phyloP scores from a whole-genome alignment of 2,113 vertebrate genomes.

The Rhegmatorhina hoffmannsi region DNA sequence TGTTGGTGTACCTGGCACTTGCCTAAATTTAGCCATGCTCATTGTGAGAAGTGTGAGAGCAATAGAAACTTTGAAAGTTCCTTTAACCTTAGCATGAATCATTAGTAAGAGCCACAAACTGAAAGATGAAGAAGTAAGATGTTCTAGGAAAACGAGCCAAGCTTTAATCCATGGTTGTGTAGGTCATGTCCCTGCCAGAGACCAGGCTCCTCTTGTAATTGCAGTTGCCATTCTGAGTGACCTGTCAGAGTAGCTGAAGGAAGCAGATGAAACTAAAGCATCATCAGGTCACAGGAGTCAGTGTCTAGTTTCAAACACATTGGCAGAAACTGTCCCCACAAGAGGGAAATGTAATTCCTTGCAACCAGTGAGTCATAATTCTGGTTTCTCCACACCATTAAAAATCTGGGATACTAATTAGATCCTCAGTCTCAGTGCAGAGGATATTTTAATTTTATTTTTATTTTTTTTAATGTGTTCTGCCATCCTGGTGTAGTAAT shows the following conservation, averaged over 20 bases:
- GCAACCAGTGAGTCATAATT: neutral
- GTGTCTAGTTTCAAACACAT: accelerated
- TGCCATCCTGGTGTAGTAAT: neutral
- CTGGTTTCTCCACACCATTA: neutral
- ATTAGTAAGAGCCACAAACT: neutral
- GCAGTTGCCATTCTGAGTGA: neutral
- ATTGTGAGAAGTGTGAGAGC: neutral
- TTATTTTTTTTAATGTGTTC: neutral
- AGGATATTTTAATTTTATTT: neutral
- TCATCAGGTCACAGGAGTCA: accelerated
- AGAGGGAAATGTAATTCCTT: neutral
- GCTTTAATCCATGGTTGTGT: neutral
- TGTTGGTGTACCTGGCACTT: neutral
- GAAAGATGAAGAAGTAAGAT: neutral
- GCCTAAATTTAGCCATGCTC: neutral
- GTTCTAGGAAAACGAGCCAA: neutral
- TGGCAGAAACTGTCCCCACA: neutral
- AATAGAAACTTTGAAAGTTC: neutral
- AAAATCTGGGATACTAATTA: neutral
- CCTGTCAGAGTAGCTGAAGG: neutral
- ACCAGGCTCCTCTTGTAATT: neutral
- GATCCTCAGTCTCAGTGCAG: neutral
- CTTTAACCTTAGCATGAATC: accelerated
- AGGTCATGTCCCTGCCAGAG: neutral
- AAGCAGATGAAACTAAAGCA: neutral